phyloP scores from a whole-genome alignment of 2,888 invertebrate species.

The Troides oblongomaculatus region DNA sequence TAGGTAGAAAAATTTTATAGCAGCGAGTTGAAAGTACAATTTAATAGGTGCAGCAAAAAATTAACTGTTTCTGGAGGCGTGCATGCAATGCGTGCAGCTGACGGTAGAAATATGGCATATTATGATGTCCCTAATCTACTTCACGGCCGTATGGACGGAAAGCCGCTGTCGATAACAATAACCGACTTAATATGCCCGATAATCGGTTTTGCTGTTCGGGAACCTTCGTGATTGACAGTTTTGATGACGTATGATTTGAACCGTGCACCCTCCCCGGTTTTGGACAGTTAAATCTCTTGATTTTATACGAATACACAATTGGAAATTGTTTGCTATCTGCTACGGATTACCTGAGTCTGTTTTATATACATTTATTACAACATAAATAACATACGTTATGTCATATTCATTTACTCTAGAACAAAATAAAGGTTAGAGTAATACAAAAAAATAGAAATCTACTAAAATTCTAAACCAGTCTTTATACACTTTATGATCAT shows the following conservation, averaged over 20 bases:
- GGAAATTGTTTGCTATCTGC: too few species aligned
- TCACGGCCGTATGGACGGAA: slow-evolving; percentile 67
- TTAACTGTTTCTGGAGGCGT: slow-evolving; percentile 41
- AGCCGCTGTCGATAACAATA: slow-evolving; percentile 76
- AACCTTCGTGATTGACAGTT: slow-evolving; percentile 78
- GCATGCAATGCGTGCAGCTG: slow-evolving; percentile 74
- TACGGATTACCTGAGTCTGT: too few species aligned
- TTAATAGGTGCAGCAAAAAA: slow-evolving; percentile 53
- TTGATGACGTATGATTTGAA: slow-evolving; percentile 66
- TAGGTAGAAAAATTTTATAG: slow-evolving; percentile 33
- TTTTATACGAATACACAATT: slow-evolving; percentile 35
- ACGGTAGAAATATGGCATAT: slow-evolving; percentile 75
- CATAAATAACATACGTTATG: too few species aligned
- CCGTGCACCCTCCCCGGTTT: slow-evolving; percentile 51
- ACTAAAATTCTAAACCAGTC: too few species aligned
- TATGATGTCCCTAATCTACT: slow-evolving; percentile 79
- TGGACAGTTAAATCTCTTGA: slow-evolving; percentile 45
- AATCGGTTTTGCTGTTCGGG: slow-evolving; percentile 78
- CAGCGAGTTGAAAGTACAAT: slow-evolving; percentile 39
- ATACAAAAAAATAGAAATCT: too few species aligned
- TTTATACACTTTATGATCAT: too few species aligned
- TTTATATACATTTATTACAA: too few species aligned
- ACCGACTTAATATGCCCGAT: slow-evolving; percentile 77
- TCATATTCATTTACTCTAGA: too few species aligned
- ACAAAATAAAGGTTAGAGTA: too few species aligned